Evolutionary conservation across 2,888 invertebrate genomes (phyloP).

Genomic region (Eristalis arbustorum): DNA sequence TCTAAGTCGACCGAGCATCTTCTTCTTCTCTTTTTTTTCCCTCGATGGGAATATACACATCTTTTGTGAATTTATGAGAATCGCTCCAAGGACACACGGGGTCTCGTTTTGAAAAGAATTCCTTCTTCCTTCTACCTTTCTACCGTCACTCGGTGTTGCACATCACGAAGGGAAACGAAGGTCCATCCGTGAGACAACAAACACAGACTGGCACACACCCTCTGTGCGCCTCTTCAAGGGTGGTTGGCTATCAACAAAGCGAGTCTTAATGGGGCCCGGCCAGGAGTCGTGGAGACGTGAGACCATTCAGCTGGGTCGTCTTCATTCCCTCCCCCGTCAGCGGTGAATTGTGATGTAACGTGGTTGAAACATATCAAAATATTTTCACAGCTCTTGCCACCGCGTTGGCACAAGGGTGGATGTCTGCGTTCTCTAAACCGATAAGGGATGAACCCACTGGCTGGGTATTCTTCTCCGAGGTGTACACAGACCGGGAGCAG

Average conservation of each 20-base stretch:
- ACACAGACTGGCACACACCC: constrained; percentile 27
- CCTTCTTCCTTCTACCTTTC: neutral
- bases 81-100: constrained; percentile 37
- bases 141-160: constrained; percentile 29
- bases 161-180: constrained; percentile 20
- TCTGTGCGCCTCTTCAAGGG: constrained; percentile 28
- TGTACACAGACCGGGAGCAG: neutral
- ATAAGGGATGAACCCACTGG: constrained; percentile 42
- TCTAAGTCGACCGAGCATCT: constrained; percentile 17
- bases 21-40: constrained; percentile 10
- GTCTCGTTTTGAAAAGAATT: constrained; percentile 6
- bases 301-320: constrained; percentile 20
- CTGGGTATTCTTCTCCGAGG: neutral
- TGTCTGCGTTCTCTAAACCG: constrained; percentile 35
- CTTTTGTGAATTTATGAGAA: constrained; percentile 61
- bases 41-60: constrained; percentile 57
- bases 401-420: neutral
- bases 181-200: constrained; percentile 66
- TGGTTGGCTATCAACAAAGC: constrained; percentile 69
- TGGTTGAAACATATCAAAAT: constrained; percentile 68
- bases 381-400: constrained; percentile 54
- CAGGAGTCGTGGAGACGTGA: neutral
- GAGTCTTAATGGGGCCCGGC: constrained; percentile 57
- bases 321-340: too few relatives aligned
- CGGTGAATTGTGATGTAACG: constrained; percentile 65